These are phyloP conservation scores for Teleogryllus occipitalis DNA, from an alignment of 1,140 invertebrate species.

Conservation along the genomic window DNA sequence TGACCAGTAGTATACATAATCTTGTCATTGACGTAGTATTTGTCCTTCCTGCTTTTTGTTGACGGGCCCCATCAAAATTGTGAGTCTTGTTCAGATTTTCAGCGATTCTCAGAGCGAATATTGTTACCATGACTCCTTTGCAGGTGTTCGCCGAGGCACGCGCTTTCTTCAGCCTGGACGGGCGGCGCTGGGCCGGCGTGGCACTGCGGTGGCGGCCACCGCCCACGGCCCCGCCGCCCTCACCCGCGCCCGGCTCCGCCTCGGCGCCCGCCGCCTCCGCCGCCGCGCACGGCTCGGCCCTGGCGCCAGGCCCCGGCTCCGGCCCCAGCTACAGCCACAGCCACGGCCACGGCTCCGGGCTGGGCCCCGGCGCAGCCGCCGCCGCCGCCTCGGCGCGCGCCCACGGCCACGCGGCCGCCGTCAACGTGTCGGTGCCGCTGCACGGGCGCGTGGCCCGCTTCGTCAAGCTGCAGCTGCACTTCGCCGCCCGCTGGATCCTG, in stretches of 20 bases:
- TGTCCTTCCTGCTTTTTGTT: too few species aligned
- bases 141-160: slow-evolving; percentile 61
- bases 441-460: slow-evolving; percentile 66
- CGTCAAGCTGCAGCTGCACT: too few species aligned
- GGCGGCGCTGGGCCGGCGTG: slow-evolving; percentile 56
- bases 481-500: slow-evolving; percentile 78
- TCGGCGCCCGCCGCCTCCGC: slow-evolving; percentile 39
- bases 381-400: slow-evolving; percentile 61
- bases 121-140: too few species aligned
- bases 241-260: slow-evolving; percentile 14
- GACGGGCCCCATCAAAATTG: too few species aligned
- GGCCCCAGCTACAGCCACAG: too few species aligned
- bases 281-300: too few species aligned
- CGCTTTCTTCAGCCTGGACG: slow-evolving; percentile 71
- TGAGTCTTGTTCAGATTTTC: too few species aligned
- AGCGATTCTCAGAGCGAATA: too few species aligned
- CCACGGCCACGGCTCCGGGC: slow-evolving; percentile 63
- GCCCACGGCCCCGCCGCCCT: neutral
- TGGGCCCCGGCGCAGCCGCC: slow-evolving; percentile 64
- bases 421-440: slow-evolving; percentile 62
- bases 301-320: too few species aligned
- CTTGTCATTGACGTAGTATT: too few species aligned
- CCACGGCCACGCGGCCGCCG: slow-evolving; percentile 47
- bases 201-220: slow-evolving; percentile 39
- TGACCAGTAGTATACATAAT: too few species aligned